A percentile compares a stretch with the other conserved stretches of the same genome.
phyloP scores from a whole-genome alignment of 2,888 invertebrate species.

The Leucophenga montana region DNA sequence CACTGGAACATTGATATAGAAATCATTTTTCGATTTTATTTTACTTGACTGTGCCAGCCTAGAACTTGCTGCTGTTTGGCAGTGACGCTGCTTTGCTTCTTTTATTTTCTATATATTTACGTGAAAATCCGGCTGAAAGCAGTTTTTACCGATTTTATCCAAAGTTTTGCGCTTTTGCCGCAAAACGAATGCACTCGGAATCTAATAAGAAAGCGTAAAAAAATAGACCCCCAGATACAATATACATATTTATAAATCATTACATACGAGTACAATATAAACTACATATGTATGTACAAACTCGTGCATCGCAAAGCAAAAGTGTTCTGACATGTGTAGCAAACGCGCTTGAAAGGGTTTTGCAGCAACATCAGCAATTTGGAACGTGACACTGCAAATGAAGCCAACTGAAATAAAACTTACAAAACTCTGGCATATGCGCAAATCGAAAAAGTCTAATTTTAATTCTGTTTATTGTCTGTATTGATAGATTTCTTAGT shows the following conservation, averaged over 20 bases:
- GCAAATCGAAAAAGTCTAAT: too few relatives aligned
- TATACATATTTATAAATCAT: conserved; percentile 20
- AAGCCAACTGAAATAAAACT: too few relatives aligned
- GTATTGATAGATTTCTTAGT: too few relatives aligned
- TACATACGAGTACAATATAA: not conserved
- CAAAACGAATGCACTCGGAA: conserved; percentile 48
- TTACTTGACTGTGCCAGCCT: conserved; percentile 6
- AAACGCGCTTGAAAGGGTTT: too few relatives aligned
- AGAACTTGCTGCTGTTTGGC: not conserved
- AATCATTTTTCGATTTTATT: conserved; percentile 18
- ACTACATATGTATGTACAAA: conserved; percentile 10
- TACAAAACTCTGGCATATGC: too few relatives aligned
- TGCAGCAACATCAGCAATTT: too few relatives aligned
- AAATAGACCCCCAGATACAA: not conserved
- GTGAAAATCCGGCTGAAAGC: conserved; percentile 65
- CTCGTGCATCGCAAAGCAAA: not conserved
- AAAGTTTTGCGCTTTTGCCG: conserved; percentile 55
- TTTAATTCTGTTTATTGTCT: too few relatives aligned
- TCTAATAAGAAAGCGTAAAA: conserved; percentile 17
- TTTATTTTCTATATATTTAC: conserved; percentile 4
- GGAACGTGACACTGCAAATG: too few relatives aligned
- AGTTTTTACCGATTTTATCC: conserved; percentile 68
- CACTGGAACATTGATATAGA: conserved; percentile 6
- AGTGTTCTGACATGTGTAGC: too few relatives aligned
- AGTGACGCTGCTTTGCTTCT: not conserved